Percentiles rank a stretch among this genome's conserved stretches.
Conservation (phyloP, 2,888 invertebrate genomes). For the Harmothoe impar region DNA sequence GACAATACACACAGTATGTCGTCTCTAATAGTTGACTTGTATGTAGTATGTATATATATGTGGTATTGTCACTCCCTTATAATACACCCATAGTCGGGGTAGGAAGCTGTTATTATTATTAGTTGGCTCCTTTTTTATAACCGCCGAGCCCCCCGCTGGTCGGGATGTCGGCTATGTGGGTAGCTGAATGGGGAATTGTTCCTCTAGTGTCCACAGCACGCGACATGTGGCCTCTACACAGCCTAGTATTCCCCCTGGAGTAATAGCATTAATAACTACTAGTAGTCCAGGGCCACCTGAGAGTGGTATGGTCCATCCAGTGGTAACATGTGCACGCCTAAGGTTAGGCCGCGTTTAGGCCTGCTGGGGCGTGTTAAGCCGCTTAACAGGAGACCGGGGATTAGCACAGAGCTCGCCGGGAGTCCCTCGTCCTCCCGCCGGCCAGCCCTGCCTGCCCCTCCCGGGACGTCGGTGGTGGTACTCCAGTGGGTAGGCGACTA, state of each 20-base stretch:
- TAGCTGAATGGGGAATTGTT: not conserved
- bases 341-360: slow-evolving; percentile 33
- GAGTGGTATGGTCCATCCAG: not conserved
- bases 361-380: not conserved
- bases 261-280: not conserved
- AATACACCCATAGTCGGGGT: not conserved
- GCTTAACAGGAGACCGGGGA: slow-evolving; percentile 14
- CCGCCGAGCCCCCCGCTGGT: not conserved
- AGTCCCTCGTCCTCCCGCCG: slow-evolving; percentile 41
- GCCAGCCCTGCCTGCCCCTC: not conserved
- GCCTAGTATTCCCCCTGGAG: not conserved
- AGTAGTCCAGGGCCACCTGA: not conserved
- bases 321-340: slow-evolving; percentile 42
- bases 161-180: not conserved
- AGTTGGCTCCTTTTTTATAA: not conserved
- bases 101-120: too few relatives aligned
- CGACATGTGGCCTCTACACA: not conserved
- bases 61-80: not conserved
- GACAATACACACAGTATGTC: not conserved
- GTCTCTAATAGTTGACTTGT: not conserved
- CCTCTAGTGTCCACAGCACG: not conserved
- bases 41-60: not conserved
- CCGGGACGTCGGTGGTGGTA: not conserved
- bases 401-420: not conserved
- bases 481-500: too few relatives aligned